Base-by-base conservation (phyloP, 1,140 invertebrate genomes). In the Drosophila kurseongensis region DNA sequence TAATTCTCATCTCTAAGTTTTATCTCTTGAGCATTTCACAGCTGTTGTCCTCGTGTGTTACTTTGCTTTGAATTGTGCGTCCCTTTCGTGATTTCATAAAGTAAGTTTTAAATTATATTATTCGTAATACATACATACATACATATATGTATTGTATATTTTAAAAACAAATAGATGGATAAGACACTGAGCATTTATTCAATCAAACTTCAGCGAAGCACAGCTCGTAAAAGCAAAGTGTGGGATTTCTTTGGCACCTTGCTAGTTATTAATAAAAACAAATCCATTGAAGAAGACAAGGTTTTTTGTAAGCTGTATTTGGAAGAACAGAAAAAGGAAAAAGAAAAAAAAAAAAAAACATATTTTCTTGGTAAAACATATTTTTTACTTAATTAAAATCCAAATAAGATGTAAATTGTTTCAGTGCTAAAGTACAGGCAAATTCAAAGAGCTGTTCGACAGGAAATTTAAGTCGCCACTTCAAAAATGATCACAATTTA, bases 401-500 rank as follows among this genome's bases (percentile, higher is more conserved):
- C 27, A 50, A n/a, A n/a, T 50, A 32, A 29, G 12, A 29, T 50
- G 23, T 50, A n/a, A 50, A 13, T 48, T 50, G 47, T 50, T 50
- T 50, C 47, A 50, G 27, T 50, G 27, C 47, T 50, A 50, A 50
- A 29, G 23, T 50, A 29, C 47, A 50, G 5, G 29, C 27, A 50
- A 29, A 50, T 50, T 50, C 47, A 29, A 50, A n/a, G 47, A 50
- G 23, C 47, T 50, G 23, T 50, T 50, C 47, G 23, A 32, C 27
- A 50, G 18, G 47, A 29, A 50, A 32, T n/a, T 29, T 50, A 50
- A 50, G 23, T 50, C 13, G 27, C 8, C 47, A 50, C 12, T 13
- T 50, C 4, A 32, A 50, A 50, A 50, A 50, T 50, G n/a, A 50
- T 13, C 47, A 8, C 27, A 50, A 32, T 32, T 7, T 50, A 29